phyloP scores from a whole-genome alignment of 92 coral and sea anemone genomes.

The Anthopleura xanthogrammica region DNA sequence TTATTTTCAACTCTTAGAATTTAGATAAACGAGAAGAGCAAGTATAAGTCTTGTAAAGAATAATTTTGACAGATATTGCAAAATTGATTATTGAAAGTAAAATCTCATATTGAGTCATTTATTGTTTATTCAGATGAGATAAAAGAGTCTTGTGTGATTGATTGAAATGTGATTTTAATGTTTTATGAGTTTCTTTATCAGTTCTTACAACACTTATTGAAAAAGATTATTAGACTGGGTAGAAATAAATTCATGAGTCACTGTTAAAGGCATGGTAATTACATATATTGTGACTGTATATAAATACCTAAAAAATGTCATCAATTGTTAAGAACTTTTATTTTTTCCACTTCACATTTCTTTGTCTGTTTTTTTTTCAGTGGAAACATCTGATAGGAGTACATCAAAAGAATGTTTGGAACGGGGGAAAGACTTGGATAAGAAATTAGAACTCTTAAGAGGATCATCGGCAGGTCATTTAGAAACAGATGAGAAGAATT shows the following conservation, averaged over 20 bases:
- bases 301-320: too few relatives aligned
- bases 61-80: not conserved
- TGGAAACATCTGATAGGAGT: slow-evolving; percentile 85
- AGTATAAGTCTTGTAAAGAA: not conserved
- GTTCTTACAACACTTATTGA: not conserved
- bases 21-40: not conserved
- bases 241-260: not conserved
- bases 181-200: not conserved
- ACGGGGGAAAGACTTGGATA: slow-evolving; percentile 34
- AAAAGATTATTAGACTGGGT: not conserved
- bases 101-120: not conserved
- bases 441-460: slow-evolving; percentile 53
- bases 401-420: slow-evolving; percentile 62
- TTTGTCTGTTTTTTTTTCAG: slow-evolving; percentile 13
- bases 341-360: not conserved
- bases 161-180: not conserved
- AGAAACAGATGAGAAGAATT: slow-evolving; percentile 41
- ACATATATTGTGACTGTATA: too few relatives aligned
- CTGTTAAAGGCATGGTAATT: not conserved
- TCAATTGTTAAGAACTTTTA: not conserved
- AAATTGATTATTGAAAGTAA: not conserved
- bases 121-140: slow-evolving; percentile 2
- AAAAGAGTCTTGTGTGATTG: not conserved
- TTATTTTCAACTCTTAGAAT: not conserved
- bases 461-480: slow-evolving; percentile 37